phyloP scores from a whole-genome alignment of 2,113 vertebrate genomes.

The Bettongia penicillata region DNA sequence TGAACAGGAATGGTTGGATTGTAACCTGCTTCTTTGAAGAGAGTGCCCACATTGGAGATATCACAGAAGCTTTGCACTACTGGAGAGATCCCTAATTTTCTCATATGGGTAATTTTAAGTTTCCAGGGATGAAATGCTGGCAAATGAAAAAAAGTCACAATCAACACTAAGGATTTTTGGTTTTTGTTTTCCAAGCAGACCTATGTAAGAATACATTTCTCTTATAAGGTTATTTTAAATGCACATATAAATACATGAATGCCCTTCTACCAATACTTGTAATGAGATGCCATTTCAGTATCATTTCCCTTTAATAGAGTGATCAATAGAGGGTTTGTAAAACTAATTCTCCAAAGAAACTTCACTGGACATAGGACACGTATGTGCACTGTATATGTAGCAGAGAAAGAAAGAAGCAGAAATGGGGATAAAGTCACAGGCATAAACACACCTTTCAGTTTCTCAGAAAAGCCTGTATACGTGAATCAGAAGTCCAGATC shows the following conservation, averaged over 20 bases:
- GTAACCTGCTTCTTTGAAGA: neutral
- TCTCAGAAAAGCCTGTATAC: neutral
- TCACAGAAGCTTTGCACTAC: neutral
- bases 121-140: neutral
- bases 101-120: neutral
- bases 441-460: neutral
- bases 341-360: neutral
- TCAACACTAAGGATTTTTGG: neutral
- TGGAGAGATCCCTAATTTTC: neutral
- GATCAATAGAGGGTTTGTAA: conserved; percentile 21
- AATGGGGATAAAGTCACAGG: neutral
- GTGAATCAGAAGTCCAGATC: neutral
- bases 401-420: neutral
- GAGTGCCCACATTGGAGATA: neutral
- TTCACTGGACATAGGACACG: neutral
- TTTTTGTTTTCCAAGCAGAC: neutral
- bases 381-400: neutral
- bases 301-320: neutral
- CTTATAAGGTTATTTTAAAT: neutral
- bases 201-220: neutral
- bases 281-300: conserved; percentile 9
- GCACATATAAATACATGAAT: neutral
- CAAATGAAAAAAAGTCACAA: neutral
- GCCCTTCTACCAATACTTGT: conserved; percentile 13
- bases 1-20: neutral